A percentile compares a stretch with the other conserved stretches of the same genome.
Conservation (phyloP, 2,113 vertebrate genomes). For the Rissa tridactyla region DNA sequence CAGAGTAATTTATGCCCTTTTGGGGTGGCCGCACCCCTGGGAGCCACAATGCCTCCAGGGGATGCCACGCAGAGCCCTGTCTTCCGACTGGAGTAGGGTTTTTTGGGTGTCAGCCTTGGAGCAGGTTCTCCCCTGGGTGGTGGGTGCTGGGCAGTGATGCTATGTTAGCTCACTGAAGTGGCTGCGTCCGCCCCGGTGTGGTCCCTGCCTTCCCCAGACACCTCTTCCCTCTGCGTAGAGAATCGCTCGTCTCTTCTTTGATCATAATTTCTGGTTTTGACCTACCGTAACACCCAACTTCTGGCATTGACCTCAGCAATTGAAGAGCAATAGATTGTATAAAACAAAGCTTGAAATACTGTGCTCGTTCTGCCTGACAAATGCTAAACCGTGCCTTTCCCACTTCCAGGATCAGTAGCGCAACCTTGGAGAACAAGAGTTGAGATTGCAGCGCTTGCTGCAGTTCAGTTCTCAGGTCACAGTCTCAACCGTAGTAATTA, state of each 20-base stretch:
- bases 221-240: background rate
- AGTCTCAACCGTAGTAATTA: background rate
- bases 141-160: background rate
- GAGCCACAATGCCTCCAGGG: background rate
- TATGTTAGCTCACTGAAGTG: background rate
- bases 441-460: background rate
- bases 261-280: background rate
- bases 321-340: background rate
- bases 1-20: background rate
- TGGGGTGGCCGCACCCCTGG: no score
- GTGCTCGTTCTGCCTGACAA: background rate
- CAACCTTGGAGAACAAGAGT: background rate
- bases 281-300: background rate
- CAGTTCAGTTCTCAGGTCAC: background rate
- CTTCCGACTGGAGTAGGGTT: background rate
- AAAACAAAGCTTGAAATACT: background rate
- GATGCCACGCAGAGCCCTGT: background rate
- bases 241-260: background rate
- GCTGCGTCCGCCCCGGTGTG: rapidly evolving
- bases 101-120: background rate
- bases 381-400: background rate
- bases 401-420: background rate
- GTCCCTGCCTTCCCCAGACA: background rate
- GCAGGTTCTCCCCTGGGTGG: background rate
- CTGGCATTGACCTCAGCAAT: background rate